These are phyloP conservation scores for Homarus gammarus DNA, from an alignment of 2,888 invertebrate species.

Conservation along the genomic window DNA sequence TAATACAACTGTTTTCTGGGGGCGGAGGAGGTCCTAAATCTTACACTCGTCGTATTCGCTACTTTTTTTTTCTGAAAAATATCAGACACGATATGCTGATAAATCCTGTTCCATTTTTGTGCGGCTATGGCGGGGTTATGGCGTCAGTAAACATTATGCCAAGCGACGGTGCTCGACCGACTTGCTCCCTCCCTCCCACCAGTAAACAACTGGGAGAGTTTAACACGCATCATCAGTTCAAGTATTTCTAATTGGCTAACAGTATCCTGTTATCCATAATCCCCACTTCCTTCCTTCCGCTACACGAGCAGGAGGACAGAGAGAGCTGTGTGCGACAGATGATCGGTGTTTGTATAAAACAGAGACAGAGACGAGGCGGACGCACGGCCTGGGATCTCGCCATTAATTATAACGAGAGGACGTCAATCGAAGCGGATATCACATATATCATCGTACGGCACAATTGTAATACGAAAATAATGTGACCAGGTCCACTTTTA, in stretches of 20 bases:
- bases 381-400: constrained; percentile 17
- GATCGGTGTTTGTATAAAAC: constrained; percentile 33
- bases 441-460: constrained; percentile 60
- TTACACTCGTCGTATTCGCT: too few relatives aligned
- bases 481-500: constrained; percentile 69
- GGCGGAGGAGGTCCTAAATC: neutral
- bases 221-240: constrained; percentile 5
- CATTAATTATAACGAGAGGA: constrained; percentile 59
- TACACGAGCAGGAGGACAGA: neutral
- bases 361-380: constrained; percentile 24
- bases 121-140: neutral
- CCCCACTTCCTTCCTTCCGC: neutral
- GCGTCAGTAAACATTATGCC: neutral
- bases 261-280: neutral
- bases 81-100: neutral
- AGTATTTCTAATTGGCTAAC: neutral
- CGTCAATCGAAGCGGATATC: constrained; percentile 63
- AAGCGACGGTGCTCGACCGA: neutral
- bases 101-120: constrained; percentile 15
- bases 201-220: constrained; percentile 19
- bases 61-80: too few relatives aligned
- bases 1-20: constrained; percentile 57
- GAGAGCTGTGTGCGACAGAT: neutral
- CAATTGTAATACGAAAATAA: constrained; percentile 68
- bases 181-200: constrained; percentile 4